Evolutionary conservation across 2,888 invertebrate species (phyloP), one percentile per base, ranked within the genome.

Genomic region (Pandemis heparana): DNA sequence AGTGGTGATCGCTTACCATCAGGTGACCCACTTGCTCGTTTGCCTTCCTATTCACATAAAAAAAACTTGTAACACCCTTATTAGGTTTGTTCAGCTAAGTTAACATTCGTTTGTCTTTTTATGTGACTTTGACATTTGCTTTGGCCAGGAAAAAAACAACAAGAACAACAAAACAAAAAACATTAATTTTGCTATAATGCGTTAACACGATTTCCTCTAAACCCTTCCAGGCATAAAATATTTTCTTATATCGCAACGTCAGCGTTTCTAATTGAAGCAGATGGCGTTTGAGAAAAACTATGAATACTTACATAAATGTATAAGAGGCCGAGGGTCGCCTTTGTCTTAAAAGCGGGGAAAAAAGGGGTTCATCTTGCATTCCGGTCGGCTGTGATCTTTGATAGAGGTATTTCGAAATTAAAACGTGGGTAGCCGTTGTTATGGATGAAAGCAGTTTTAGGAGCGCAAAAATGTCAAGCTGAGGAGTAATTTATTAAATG

Each of bases 321-420:
- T 72, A 62, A 63, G 23, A 53, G 46, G 39, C 63, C 65, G 48
- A 56, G 62, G 72, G 68, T 56, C 48, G 51, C 38, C 46, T 64
- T 68, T 73, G 59, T 73, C 69, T 69, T 51, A 68, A 59, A 73
- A 56, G 53, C 53, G 53, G 63, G 68, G 53, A 63, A 41, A 62
- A 73, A 73, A 73, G 48, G 73, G 73, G 73, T 69, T 68, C 56
- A 68, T 72, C 62, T 39, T 59, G 59, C 68, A 73, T 73, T 73
- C 73, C 59, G 9, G 68, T 48, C 73, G 56, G 48, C 39, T 60
- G 73, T 73, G 48, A 59, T 63, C 63, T 56, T 56, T 69, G 63
- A 73, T 64, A 69, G 68, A 69, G 68, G 73, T 69, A 73, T 73
- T 69, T 51, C n/a, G 66, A 71, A 71, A 73, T 73, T 73, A 73